A percentile compares a stretch with the other conserved stretches of the same genome.
Evolutionary conservation across 2,113 vertebrate genomes (phyloP).

Genomic region (Clarias gariepinus): DNA sequence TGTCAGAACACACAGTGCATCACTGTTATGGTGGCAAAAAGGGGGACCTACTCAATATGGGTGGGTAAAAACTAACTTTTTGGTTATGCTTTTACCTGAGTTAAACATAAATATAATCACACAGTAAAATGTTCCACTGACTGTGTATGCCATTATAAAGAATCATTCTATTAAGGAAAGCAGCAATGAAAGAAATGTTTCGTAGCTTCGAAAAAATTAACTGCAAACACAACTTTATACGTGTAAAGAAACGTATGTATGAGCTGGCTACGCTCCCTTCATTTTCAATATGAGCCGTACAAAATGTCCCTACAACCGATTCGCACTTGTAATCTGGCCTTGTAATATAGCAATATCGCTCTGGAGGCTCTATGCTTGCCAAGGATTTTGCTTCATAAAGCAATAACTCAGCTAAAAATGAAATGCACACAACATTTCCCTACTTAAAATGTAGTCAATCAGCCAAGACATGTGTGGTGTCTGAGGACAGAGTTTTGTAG

Average conservation of each 20-base stretch:
- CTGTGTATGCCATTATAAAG: background rate
- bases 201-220: background rate
- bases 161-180: background rate
- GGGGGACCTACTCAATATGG: too few relatives aligned
- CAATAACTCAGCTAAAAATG: background rate
- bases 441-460: background rate
- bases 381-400: background rate
- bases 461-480: background rate
- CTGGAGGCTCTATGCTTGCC: background rate
- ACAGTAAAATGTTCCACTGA: background rate
- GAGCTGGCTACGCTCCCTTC: background rate
- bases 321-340: background rate
- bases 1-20: too few relatives aligned
- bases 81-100: background rate
- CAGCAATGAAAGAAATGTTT: background rate
- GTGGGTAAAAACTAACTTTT: background rate
- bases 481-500: background rate
- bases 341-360: background rate
- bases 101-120: background rate
- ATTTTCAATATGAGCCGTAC: background rate
- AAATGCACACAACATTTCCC: background rate
- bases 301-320: background rate
- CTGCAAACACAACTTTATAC: background rate
- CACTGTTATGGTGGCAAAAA: too few relatives aligned
- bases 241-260: background rate